Evolutionary conservation across 2,888 invertebrate species (phyloP).

Genomic region (Agrotis clavis): DNA sequence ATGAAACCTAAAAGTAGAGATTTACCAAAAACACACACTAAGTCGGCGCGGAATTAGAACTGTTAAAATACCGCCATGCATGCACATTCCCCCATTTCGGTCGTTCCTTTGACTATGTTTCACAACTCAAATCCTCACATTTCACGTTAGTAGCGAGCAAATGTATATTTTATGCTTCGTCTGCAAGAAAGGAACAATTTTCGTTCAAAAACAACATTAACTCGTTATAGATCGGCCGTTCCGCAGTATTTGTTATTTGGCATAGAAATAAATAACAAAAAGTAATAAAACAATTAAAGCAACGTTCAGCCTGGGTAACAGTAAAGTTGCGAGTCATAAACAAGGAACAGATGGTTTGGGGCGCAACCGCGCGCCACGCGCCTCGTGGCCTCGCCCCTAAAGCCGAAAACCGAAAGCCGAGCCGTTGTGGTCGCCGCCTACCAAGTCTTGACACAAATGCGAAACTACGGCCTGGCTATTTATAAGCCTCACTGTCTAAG

Average conservation of each 20-base stretch:
- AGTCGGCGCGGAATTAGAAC: slow-evolving; percentile 22
- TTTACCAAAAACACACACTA: slow-evolving; percentile 21
- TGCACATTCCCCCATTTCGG: slow-evolving; percentile 30
- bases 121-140: slow-evolving; percentile 42
- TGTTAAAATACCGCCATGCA: slow-evolving; percentile 27
- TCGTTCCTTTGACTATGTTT: slow-evolving; percentile 29
- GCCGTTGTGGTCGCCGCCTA: slow-evolving; percentile 55
- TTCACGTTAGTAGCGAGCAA: slow-evolving; percentile 27
- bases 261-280: slow-evolving; percentile 58
- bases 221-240: slow-evolving; percentile 28
- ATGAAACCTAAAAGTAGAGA: slow-evolving; percentile 17
- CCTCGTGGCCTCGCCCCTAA: slow-evolving; percentile 39
- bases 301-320: slow-evolving; percentile 61
- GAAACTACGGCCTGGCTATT: slow-evolving; percentile 60
- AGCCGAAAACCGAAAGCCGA: slow-evolving; percentile 53
- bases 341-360: slow-evolving; percentile 67
- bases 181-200: slow-evolving; percentile 11
- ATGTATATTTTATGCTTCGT: slow-evolving; percentile 25
- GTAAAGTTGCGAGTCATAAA: slow-evolving; percentile 68
- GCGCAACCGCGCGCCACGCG: slow-evolving; percentile 46
- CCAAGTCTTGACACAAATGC: slow-evolving; percentile 62
- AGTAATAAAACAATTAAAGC: slow-evolving; percentile 67
- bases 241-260: slow-evolving; percentile 44
- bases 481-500: slow-evolving; percentile 56
- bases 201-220: slow-evolving; percentile 38